Base-by-base conservation (phyloP, 2,888 invertebrate species). In the Thymelicus lineola region DNA sequence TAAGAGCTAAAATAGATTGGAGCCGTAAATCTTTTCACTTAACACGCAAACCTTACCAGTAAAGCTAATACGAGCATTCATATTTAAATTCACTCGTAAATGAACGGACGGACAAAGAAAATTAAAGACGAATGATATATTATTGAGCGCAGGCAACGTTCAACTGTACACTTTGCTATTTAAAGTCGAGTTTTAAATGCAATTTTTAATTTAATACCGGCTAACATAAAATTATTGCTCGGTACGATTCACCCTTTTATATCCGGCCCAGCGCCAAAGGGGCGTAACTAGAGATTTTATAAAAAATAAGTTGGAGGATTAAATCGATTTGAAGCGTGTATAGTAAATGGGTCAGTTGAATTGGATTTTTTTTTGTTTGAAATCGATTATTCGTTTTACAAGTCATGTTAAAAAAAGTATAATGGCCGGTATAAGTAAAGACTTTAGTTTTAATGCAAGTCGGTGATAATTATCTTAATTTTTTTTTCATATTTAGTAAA, bases 31-130 rank as follows among this genome's bases (percentile, higher is more conserved):
- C 67, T 61, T 61, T 68, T 68, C 61, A 68, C 61, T 62, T 46
- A 68, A 63, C 71, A 75, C 74, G 69, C 68, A 76, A 78, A 74
- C 74, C 73, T 55, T 72, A 74, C 75, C 74, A 75, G 76, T 75
- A 62, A 75, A 76, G 77, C 79, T 77, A 75, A 79, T 75, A 72
- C 72, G 68, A 35, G 53, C 73, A 77, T 79, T 80, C 78, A 77
- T 79, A 80, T 79, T 79, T 60, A 78, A 55, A 55, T 55, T 28
- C 9, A 55, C 28, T n/a, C 28, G 55, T 55, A 35, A 82, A 80
- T 75, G 71, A 71, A 74, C 70, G 6, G 58, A 73, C 71, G 64
- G 67, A 75, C 74, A 75, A 75, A 75, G 71, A 71, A 72, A 71
- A 73, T 73, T 73, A 73, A 73, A 74, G 73, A 75, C 75, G 71